Evolutionary conservation across 2,113 vertebrate genomes (phyloP).

Genomic region (Sterna hirundo): DNA sequence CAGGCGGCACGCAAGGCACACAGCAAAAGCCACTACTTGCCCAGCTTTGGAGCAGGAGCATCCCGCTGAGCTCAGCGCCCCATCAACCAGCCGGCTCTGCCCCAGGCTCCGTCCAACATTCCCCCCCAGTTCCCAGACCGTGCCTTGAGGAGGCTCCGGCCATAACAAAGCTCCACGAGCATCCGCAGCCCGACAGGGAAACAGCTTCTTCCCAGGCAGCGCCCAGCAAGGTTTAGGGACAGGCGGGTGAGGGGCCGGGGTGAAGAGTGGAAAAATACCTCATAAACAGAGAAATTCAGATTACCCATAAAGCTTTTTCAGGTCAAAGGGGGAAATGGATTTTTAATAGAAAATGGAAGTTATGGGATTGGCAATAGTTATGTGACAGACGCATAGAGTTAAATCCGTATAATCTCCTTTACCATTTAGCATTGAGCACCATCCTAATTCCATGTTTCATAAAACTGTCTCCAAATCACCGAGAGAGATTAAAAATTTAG

Average conservation of each 20-base stretch:
- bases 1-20: neutral
- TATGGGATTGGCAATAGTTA: conserved; percentile 81
- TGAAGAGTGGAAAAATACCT: conserved; percentile 32
- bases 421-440: conserved; percentile 83
- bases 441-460: conserved; percentile 78
- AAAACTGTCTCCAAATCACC: conserved; percentile 79
- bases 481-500: conserved; percentile 77
- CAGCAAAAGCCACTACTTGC: neutral
- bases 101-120: neutral
- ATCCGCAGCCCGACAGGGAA: neutral
- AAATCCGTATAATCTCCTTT: conserved; percentile 92
- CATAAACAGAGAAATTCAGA: conserved; percentile 64
- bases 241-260: neutral
- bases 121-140: neutral
- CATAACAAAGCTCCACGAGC: neutral
- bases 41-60: neutral
- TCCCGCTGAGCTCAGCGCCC: neutral
- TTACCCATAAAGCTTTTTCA: conserved; percentile 74
- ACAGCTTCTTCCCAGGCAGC: neutral
- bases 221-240: neutral
- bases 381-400: conserved; percentile 84
- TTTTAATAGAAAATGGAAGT: conserved; percentile 81
- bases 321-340: conserved; percentile 78
- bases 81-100: accelerated
- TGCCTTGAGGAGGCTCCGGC: neutral